phyloP scores from a whole-genome alignment of 2,888 invertebrate genomes.

The Bugulina stolonifera region DNA sequence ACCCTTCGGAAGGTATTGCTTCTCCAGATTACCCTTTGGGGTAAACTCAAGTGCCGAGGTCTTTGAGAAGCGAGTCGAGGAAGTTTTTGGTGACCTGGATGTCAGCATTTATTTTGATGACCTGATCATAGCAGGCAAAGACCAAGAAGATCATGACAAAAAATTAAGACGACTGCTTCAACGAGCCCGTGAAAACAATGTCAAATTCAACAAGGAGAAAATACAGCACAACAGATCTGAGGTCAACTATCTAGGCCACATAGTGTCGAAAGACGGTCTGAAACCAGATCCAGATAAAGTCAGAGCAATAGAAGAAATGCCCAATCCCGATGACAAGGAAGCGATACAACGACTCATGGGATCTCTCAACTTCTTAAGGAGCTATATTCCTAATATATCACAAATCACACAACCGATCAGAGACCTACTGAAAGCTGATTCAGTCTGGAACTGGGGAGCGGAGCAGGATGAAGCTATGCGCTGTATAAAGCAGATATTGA shows the following conservation, averaged over 20 bases:
- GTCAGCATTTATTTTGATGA: constrained; percentile 1
- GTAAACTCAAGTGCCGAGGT: background rate
- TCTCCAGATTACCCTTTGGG: constrained; percentile 1
- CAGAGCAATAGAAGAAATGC: no score
- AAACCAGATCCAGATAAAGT: no score
- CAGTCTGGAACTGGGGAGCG: constrained; percentile 2
- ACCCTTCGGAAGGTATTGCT: background rate
- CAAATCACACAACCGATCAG: background rate
- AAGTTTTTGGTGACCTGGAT: background rate
- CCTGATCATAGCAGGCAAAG: background rate
- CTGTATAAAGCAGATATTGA: no score
- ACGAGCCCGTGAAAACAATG: background rate
- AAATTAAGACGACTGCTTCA: background rate
- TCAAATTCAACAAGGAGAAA: constrained; percentile 12
- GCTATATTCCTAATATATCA: background rate
- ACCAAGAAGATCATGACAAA: background rate
- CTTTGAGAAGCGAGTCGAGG: constrained; percentile 11
- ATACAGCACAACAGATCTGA: no score
- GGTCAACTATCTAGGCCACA: no score
- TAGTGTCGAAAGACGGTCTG: background rate
- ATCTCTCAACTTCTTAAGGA: background rate
- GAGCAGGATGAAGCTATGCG: background rate
- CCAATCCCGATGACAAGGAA: background rate
- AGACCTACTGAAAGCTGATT: background rate
- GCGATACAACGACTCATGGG: background rate